Evolutionary conservation across 2,888 invertebrate species (phyloP).

Genomic region (Pimpla rufipes): DNA sequence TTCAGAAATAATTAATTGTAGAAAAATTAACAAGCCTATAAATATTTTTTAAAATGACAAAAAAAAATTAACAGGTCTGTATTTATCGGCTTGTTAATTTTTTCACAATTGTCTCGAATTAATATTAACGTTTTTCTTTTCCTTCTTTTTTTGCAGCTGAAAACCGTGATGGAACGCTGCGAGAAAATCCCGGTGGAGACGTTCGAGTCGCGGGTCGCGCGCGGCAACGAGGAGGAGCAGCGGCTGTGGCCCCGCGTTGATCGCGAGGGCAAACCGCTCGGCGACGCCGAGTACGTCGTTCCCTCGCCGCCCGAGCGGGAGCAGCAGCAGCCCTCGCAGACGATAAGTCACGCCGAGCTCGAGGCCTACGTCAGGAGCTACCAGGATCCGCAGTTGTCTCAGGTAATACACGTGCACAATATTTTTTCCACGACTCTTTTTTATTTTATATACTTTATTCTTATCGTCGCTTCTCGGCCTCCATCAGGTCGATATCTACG

Average conservation of each 20-base stretch:
- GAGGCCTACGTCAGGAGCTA: conserved; percentile 90
- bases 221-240: conserved; percentile 81
- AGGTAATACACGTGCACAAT: conserved; percentile 73
- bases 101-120: conserved; percentile 30
- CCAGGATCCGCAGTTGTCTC: conserved; percentile 85
- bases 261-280: conserved; percentile 88
- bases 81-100: background rate
- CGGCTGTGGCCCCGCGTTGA: conserved; percentile 87
- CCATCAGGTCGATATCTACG: conserved; percentile 82
- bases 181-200: conserved; percentile 88
- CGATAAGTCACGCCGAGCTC: conserved; percentile 89
- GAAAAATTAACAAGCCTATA: too few relatives aligned
- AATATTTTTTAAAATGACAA: too few relatives aligned
- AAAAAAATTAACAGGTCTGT: too few relatives aligned
- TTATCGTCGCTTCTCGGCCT: conserved; percentile 22
- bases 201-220: conserved; percentile 86
- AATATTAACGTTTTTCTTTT: conserved; percentile 18
- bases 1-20: too few relatives aligned
- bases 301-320: conserved; percentile 91
- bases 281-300: conserved; percentile 89
- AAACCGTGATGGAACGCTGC: conserved; percentile 90
- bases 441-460: too few relatives aligned
- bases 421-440: background rate
- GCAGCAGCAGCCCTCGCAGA: conserved; percentile 80
- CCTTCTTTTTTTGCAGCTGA: conserved; percentile 85